phyloP scores from a whole-genome alignment of 2,888 invertebrate species.

The Norana najaformis region DNA sequence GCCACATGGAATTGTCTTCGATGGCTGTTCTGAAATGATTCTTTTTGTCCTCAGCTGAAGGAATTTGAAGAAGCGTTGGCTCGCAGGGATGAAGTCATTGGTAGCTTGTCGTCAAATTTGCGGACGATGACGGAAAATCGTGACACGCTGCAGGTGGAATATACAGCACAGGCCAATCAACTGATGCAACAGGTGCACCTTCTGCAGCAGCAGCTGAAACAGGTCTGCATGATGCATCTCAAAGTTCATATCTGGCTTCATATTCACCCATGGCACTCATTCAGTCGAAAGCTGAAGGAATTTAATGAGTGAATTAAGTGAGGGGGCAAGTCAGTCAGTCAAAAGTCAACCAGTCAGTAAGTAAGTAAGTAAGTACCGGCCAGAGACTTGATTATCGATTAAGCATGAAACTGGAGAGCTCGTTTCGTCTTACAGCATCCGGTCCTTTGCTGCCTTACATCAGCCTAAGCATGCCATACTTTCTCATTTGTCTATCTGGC shows the following conservation, averaged over 20 bases:
- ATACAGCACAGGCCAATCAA: conserved; percentile 45
- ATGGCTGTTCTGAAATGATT: neutral
- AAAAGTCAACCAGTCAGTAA: too few relatives aligned
- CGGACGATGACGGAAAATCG: conserved; percentile 41
- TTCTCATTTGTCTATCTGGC: neutral
- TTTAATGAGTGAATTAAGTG: too few relatives aligned
- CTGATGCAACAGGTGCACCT: conserved; percentile 53
- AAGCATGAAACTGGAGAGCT: neutral
- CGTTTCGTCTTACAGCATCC: neutral
- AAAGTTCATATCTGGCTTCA: neutral
- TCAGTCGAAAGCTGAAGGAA: too few relatives aligned
- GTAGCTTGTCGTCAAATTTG: conserved; percentile 38
- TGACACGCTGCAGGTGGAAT: conserved; percentile 47
- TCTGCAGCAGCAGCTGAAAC: conserved; percentile 54
- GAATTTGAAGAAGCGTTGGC: conserved; percentile 38
- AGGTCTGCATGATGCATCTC: conserved; percentile 46
- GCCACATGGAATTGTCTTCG: neutral
- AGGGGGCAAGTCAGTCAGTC: too few relatives aligned
- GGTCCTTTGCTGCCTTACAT: neutral
- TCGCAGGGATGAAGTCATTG: conserved; percentile 41
- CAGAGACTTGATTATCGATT: neutral
- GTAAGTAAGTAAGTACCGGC: too few relatives aligned
- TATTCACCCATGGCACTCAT: too few relatives aligned
- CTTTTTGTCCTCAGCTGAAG: conserved; percentile 35
- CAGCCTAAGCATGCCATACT: neutral